These are phyloP conservation scores for Elymnias hypermnestra DNA, from an alignment of 1,140 invertebrate species.

Conservation along the genomic window DNA sequence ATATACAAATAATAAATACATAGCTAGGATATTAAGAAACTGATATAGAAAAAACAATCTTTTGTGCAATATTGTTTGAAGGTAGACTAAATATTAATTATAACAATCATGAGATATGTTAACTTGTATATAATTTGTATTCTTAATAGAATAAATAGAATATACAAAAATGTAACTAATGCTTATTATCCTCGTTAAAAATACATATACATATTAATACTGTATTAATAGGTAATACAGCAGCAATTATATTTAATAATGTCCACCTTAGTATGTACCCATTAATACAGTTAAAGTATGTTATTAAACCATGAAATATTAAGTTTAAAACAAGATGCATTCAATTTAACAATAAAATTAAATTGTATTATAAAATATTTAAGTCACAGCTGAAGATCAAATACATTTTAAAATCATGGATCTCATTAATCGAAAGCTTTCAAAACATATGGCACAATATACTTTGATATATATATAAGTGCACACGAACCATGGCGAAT, in stretches of 20 bases:
- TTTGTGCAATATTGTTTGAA: neutral
- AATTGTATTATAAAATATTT: no score
- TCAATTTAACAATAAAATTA: neutral
- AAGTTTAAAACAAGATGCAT: neutral
- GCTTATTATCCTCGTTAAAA: neutral
- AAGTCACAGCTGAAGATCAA: no score
- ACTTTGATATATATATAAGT: neutral
- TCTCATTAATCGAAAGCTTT: neutral
- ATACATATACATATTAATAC: no score
- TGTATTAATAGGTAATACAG: no score
- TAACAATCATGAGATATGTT: conserved; percentile 13
- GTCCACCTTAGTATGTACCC: no score
- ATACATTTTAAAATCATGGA: no score
- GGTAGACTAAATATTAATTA: conserved; percentile 4
- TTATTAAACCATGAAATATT: no score
- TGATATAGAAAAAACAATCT: no score
- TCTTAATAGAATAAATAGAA: conserved; percentile 14
- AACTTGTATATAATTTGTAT: conserved; percentile 12
- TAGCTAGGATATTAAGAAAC: no score
- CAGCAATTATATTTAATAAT: no score
- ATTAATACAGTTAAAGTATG: no score
- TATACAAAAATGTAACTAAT: conserved; percentile 10
- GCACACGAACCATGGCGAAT: conserved; percentile 10
- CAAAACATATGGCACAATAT: conserved; percentile 14
- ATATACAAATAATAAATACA: no score